These are phyloP conservation scores for Drosophila kurseongensis DNA, from an alignment of 1,140 invertebrate species.

Conservation along the genomic window DNA sequence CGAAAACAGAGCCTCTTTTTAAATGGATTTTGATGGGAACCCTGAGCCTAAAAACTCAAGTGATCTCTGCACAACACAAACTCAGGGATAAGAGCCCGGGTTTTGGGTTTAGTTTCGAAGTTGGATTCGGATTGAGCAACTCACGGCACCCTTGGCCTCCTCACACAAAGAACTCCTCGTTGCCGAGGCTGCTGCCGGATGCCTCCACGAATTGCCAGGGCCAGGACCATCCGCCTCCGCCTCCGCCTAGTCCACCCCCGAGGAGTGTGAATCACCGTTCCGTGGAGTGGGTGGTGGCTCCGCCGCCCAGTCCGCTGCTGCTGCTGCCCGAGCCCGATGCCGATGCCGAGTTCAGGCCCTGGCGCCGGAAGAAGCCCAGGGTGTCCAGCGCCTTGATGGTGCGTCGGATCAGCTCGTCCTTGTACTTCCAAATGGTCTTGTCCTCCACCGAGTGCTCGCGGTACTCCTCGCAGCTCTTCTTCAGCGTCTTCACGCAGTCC, in stretches of 20 bases:
- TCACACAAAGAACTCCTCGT: conserved; percentile 75
- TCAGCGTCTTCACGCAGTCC: conserved; percentile 95
- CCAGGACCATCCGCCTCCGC: conserved; percentile 58
- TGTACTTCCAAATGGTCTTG: conserved; percentile 95
- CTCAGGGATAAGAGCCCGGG: conserved; percentile 13
- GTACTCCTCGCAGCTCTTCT: conserved; percentile 94
- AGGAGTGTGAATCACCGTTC: conserved; percentile 80
- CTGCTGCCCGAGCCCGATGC: conserved; percentile 52
- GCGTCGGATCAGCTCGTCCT: conserved; percentile 89
- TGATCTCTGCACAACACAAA: background rate
- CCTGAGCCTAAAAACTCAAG: conserved; percentile 20
- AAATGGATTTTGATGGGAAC: conserved; percentile 20
- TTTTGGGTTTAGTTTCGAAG: conserved; percentile 14
- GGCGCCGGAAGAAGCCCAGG: conserved; percentile 89
- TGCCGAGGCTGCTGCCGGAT: conserved; percentile 51
- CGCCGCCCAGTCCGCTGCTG: conserved; percentile 41
- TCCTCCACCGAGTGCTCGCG: conserved; percentile 93
- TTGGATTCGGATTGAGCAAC: background rate
- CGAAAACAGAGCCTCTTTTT: background rate
- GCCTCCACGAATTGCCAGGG: conserved; percentile 64
- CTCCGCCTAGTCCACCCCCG: conserved; percentile 22
- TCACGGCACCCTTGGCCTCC: background rate
- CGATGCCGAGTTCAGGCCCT: conserved; percentile 23
- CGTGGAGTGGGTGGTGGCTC: conserved; percentile 76
- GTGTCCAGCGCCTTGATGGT: conserved; percentile 89